Conservation (phyloP, 2,113 vertebrate genomes). For the Caloenas nicobarica region DNA sequence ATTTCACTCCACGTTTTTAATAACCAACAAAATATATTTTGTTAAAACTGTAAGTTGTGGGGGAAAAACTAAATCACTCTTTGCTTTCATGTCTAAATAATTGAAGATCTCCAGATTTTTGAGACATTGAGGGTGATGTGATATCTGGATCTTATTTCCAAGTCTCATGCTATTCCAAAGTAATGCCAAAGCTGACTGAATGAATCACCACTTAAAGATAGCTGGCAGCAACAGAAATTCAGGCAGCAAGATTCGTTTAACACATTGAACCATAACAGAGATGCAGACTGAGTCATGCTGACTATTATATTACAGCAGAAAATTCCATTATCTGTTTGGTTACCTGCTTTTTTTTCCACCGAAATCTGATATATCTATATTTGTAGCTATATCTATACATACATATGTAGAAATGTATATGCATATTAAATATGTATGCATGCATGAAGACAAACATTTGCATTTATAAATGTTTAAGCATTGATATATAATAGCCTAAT, state of each 20-base stretch:
- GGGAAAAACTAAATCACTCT: neutral
- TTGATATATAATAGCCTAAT: neutral
- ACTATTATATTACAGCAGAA: neutral
- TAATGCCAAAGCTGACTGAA: slow-evolving; percentile 18
- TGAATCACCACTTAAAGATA: slow-evolving; percentile 18
- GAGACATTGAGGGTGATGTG: neutral
- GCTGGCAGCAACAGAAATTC: slow-evolving; percentile 2
- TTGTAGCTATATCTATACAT: neutral
- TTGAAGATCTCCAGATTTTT: neutral
- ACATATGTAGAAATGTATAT: neutral
- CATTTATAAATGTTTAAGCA: neutral
- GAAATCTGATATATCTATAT: neutral
- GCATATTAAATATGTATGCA: neutral
- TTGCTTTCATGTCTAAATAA: neutral
- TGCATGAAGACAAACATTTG: neutral
- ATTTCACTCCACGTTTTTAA: neutral
- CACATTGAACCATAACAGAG: neutral
- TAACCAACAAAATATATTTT: neutral
- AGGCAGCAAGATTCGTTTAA: slow-evolving; percentile 24
- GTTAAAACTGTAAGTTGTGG: neutral
- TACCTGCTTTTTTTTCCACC: neutral
- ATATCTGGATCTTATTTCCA: neutral
- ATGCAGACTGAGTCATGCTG: slow-evolving; percentile 10
- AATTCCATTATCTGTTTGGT: neutral
- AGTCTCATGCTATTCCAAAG: neutral